Percentiles rank a stretch among this genome's conserved stretches.
These are phyloP conservation scores for roundworm (Caenorhabditis elegans) DNA, from an alignment of 1,140 invertebrate genomes.

Conservation along the genomic window WBcel235 BX284606.5:15102501-15103000, in stretches of 20 bases:
- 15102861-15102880: too few relatives aligned
- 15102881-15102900: too few relatives aligned
- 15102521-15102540: constrained; percentile 63
- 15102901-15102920: too few relatives aligned
- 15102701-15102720: constrained; percentile 48
- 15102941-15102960: too few relatives aligned
- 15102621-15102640: constrained; percentile 56
- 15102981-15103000: too few relatives aligned
- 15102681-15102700: constrained; percentile 62
- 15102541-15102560: constrained; percentile 66
- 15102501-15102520: constrained; percentile 63
- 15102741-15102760: constrained; percentile 18
- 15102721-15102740: constrained; percentile 41
- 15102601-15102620: constrained; percentile 59
- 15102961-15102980: too few relatives aligned
- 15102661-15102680: constrained; percentile 43
- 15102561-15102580: constrained; percentile 64
- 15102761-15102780: neutral
- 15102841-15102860: too few relatives aligned
- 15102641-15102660: neutral
- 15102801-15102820: too few relatives aligned
- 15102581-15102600: constrained; percentile 59
- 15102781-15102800: too few relatives aligned
- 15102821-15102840: neutral
- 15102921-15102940: too few relatives aligned